These are phyloP conservation scores for Indicator maculatus DNA, from an alignment of 2,113 vertebrate genomes.

Conservation along the genomic window DNA sequence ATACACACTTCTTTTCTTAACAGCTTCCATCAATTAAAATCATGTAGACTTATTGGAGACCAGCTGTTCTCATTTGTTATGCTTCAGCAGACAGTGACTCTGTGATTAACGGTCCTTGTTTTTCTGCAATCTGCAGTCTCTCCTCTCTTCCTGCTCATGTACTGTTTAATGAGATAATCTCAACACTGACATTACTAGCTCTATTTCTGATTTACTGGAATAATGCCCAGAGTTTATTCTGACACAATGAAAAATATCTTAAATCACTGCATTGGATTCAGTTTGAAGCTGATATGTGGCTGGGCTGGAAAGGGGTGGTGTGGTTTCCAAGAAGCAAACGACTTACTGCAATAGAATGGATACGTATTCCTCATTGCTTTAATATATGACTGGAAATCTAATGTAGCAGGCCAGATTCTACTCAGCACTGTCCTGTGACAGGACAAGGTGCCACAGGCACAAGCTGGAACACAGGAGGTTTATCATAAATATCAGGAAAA, in stretches of 20 bases:
- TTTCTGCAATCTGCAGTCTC: slow-evolving; percentile 48
- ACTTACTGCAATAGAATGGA: not conserved
- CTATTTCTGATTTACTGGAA: slow-evolving; percentile 66
- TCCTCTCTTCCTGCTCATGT: slow-evolving; percentile 55
- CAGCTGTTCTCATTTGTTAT: slow-evolving; percentile 59
- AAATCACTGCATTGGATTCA: not conserved
- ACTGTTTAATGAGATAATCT: slow-evolving; percentile 65
- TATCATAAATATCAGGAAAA: too few species aligned
- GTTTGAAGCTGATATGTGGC: not conserved
- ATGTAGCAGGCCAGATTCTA: not conserved
- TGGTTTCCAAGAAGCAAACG: slow-evolving; percentile 4
- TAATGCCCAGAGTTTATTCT: slow-evolving; percentile 42
- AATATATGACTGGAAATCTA: not conserved
- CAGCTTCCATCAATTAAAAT: slow-evolving; percentile 57
- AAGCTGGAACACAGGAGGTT: too few species aligned
- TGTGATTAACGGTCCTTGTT: slow-evolving; percentile 61
- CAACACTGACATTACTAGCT: slow-evolving; percentile 54
- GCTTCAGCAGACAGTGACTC: slow-evolving; percentile 51
- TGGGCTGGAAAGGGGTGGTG: not conserved
- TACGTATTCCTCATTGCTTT: not conserved
- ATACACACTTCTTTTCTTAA: not conserved
- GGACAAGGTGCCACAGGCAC: too few species aligned
- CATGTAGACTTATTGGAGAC: slow-evolving; percentile 49
- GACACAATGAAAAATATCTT: slow-evolving; percentile 49
- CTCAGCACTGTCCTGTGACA: too few species aligned